Conservation (phyloP, 2,888 invertebrate species). For the Lepidocyrtinus sp. region DNA sequence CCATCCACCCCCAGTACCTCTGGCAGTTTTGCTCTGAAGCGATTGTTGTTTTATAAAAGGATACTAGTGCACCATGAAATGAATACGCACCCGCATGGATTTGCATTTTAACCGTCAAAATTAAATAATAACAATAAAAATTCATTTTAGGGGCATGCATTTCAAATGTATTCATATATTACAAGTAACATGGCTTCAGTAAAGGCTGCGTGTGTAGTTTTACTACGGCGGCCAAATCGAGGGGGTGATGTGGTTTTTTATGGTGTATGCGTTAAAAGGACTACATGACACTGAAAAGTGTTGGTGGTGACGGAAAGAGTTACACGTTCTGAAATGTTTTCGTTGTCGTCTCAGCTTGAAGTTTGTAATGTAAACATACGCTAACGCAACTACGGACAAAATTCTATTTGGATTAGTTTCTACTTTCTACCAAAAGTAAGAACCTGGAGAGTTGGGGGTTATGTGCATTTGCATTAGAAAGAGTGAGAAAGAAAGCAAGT, state of each 20-base stretch:
- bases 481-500: constrained; percentile 37
- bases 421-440: not conserved
- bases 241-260: not conserved
- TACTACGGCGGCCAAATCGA: too few relatives aligned
- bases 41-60: constrained; percentile 2
- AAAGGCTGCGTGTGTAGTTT: too few relatives aligned
- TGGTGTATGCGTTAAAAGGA: constrained; percentile 15
- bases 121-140: constrained; percentile 17
- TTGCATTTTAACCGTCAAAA: not conserved
- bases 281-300: constrained; percentile 60
- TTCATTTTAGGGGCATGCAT: constrained; percentile 11
- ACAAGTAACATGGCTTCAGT: too few relatives aligned
- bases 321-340: constrained; percentile 23
- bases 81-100: constrained; percentile 2
- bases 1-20: constrained; percentile 9
- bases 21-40: not conserved
- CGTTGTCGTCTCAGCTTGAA: constrained; percentile 5
- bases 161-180: too few relatives aligned
- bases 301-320: constrained; percentile 59
- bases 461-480: not conserved
- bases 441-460: not conserved
- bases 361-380: not conserved
- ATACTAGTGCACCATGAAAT: constrained; percentile 6
- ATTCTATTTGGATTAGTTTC: constrained; percentile 2
- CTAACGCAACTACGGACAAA: not conserved